Percentiles rank a stretch among this genome's conserved stretches.
phyloP scores from a whole-genome alignment of 1,140 invertebrate species.

The Cecropterus lyciades region DNA sequence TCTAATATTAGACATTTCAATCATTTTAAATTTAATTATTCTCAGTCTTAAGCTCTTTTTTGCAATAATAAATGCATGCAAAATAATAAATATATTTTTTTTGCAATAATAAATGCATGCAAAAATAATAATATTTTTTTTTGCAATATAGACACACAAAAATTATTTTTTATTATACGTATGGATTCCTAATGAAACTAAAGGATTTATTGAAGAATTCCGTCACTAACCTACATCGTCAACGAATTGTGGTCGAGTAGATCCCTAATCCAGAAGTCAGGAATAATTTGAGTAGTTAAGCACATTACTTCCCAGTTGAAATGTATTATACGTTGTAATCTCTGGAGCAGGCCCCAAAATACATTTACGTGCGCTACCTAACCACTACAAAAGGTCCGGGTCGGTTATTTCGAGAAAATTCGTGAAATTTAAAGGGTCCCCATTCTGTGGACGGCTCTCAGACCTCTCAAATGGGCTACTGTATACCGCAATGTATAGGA shows the following conservation, averaged over 20 bases:
- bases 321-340: conserved; percentile 18
- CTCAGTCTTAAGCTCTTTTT: too few relatives aligned
- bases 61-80: too few relatives aligned
- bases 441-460: conserved; percentile 9
- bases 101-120: too few relatives aligned
- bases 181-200: too few relatives aligned
- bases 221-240: background rate
- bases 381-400: conserved; percentile 27
- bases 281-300: conserved; percentile 10
- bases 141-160: too few relatives aligned
- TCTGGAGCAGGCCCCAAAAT: conserved; percentile 20
- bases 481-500: conserved; percentile 1
- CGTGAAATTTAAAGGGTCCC: conserved; percentile 27
- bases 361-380: conserved; percentile 15
- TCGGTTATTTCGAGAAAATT: conserved; percentile 27
- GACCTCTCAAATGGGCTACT: conserved; percentile 16
- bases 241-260: background rate
- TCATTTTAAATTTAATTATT: too few relatives aligned
- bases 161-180: too few relatives aligned
- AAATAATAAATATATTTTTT: too few relatives aligned
- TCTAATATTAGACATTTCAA: too few relatives aligned
- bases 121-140: too few relatives aligned
- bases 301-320: conserved; percentile 6
- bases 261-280: background rate
- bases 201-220: background rate